phyloP scores from a whole-genome alignment of 2,888 invertebrate species.

The Acronicta leporina region DNA sequence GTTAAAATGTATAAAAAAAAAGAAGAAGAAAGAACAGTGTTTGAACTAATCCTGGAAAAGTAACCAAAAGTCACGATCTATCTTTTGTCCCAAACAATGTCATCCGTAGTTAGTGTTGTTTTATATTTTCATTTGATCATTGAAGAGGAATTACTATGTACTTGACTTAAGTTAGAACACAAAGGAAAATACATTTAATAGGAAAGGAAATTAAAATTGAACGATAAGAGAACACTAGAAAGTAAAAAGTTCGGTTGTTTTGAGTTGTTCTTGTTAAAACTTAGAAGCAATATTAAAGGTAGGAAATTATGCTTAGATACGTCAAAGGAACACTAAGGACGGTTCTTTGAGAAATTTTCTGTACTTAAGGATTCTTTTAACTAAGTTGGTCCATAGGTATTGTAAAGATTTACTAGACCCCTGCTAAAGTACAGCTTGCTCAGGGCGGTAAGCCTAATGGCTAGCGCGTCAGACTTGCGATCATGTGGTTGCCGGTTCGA shows the following conservation, averaged over 20 bases:
- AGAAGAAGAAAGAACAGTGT: too few species aligned
- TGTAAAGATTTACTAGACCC: background rate
- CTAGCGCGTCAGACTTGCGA: too few species aligned
- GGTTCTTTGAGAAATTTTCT: too few species aligned
- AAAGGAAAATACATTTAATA: constrained; percentile 8
- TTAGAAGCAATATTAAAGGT: too few species aligned
- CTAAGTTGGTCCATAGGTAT: background rate
- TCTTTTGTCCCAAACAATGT: constrained; percentile 10
- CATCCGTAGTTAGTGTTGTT: constrained; percentile 14
- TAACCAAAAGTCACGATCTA: constrained; percentile 16
- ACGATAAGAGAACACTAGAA: constrained; percentile 15
- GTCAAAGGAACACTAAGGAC: too few species aligned
- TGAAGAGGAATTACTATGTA: constrained; percentile 7
- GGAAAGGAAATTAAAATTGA: constrained; percentile 25
- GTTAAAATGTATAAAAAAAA: background rate
- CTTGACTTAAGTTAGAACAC: constrained; percentile 9
- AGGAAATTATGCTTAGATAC: too few species aligned
- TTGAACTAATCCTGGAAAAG: constrained; percentile 10
- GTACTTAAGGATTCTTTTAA: background rate
- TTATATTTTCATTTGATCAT: constrained; percentile 11
- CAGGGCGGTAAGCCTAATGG: too few species aligned
- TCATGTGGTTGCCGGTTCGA: too few species aligned
- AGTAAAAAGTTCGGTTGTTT: background rate
- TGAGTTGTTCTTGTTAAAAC: too few species aligned
- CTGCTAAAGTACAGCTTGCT: too few species aligned